Conservation (phyloP, 2,888 invertebrate genomes). For the Spodoptera exigua region DNA sequence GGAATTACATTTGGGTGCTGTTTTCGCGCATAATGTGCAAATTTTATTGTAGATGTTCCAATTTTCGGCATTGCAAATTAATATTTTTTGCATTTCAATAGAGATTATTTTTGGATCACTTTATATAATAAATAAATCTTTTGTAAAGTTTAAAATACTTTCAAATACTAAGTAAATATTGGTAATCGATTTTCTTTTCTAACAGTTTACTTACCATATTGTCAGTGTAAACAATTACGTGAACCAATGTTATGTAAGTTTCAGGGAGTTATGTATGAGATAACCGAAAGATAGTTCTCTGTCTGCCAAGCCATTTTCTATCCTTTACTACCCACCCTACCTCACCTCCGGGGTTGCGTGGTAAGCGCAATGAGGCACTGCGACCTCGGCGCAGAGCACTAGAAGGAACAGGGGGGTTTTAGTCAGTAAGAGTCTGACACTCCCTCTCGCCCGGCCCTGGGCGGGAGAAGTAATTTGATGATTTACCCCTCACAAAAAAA, state of each 20-base stretch:
- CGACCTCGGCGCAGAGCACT: too few relatives aligned
- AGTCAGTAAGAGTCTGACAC: too few relatives aligned
- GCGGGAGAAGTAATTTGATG: too few relatives aligned
- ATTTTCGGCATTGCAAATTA: constrained; percentile 24
- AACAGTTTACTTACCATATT: constrained; percentile 17
- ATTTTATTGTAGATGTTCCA: constrained; percentile 42
- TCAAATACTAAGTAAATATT: constrained; percentile 22
- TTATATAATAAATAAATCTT: constrained; percentile 10
- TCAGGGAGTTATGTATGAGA: background rate
- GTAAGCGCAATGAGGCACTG: too few relatives aligned
- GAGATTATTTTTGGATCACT: constrained; percentile 5
- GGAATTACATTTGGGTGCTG: constrained; percentile 22
- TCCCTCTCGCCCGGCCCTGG: too few relatives aligned
- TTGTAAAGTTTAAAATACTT: constrained; percentile 8
- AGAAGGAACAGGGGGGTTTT: too few relatives aligned
- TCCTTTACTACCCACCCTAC: too few relatives aligned
- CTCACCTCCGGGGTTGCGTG: too few relatives aligned
- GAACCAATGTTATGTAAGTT: background rate
- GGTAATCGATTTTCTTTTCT: constrained; percentile 41
- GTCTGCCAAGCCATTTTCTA: too few relatives aligned
- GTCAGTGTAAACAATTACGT: constrained; percentile 24
- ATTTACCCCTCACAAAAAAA: too few relatives aligned
- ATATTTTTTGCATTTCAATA: constrained; percentile 20
- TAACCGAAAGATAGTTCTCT: background rate
- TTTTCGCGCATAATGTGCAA: constrained; percentile 24